phyloP scores from a whole-genome alignment of 2,113 vertebrate genomes.

The Cyprinus carpio region DNA sequence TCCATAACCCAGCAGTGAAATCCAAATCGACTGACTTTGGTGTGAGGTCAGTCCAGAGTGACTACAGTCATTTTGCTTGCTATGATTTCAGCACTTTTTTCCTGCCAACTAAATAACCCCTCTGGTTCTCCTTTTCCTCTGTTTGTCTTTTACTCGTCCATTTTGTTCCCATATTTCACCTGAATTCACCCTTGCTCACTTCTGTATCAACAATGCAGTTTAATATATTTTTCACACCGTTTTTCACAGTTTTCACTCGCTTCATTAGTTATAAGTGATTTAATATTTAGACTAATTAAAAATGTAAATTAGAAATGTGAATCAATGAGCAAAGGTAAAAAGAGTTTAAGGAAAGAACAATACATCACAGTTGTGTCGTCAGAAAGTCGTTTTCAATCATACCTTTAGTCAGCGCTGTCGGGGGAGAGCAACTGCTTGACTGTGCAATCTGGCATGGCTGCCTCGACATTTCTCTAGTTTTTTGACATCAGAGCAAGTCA shows the following conservation, averaged over 20 bases:
- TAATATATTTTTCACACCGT: not conserved
- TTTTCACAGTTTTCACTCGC: not conserved
- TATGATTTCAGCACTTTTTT: conserved; percentile 71
- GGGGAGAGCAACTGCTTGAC: not conserved
- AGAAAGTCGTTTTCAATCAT: not conserved
- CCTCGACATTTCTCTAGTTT: not conserved
- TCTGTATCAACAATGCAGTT: not conserved
- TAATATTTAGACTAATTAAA: conserved; percentile 31
- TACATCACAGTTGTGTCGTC: not conserved
- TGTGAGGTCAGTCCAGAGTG: conserved; percentile 61
- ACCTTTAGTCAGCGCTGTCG: not conserved
- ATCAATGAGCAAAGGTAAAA: not conserved
- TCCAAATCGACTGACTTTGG: conserved; percentile 75
- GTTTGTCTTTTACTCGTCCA: conserved; percentile 51
- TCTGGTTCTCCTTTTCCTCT: conserved; percentile 42
- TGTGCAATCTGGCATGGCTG: too few species aligned
- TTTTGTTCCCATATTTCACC: conserved; percentile 44
- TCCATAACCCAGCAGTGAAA: conserved; percentile 66
- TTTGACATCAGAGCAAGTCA: not conserved
- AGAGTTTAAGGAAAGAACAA: not conserved
- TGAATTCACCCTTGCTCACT: conserved; percentile 12
- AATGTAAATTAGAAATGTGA: conserved; percentile 8
- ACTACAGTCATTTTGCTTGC: conserved; percentile 32
- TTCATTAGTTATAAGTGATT: not conserved
- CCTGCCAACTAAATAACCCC: conserved; percentile 27